Evolutionary conservation across 1,140 invertebrate species (phyloP), one percentile per base, ranked within the genome.

Genomic region (Drosophila gunungcola): DNA sequence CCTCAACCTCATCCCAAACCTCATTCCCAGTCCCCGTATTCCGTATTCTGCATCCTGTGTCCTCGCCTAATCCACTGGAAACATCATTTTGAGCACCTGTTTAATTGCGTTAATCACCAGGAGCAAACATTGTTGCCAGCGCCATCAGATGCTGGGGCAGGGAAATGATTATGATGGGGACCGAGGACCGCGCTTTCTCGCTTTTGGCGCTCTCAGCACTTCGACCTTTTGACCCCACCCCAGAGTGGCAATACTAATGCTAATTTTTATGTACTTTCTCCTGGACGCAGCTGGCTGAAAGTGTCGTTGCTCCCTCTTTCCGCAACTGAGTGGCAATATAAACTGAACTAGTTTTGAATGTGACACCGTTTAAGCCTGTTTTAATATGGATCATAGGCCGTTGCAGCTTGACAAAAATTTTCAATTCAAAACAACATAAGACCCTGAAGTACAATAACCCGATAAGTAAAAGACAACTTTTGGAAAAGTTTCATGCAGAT

Each of bases 81-180:
- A 88, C 86, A 91, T 90, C 90, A 91, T 91, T 91, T 77, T 85
- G 90, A 91, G 90, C 90, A 91, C 90, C 90, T 91, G 90, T 90
- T 90, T 91, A 91, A 91, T 91, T 91, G 90, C 90, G 78, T 90
- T 91, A 91, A 91, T 91, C 85, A 88, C 79, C 80, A 68, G 73
- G 34, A 88, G 78, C 83, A 78, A 84, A 74, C 84, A 78, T 88
- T 89, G 88, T 82, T 68, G 76, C 73, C 75, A 61, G 29, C 45
- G 51, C 45, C 45, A 48, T 70, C 49, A 54, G 69, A 48, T 58
- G 54, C n/a, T 36, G 43, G n/a, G 16, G 16, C 16, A 21, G 16
- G 16, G 16, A 21, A 39, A 68, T 53, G 69, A 55, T 80, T 49
- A 56, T 76, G 49, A 63, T 36, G 27, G 51, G 5, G 10, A 36